Conservation (phyloP, 2,113 vertebrate genomes). For the Siniperca knerii region DNA sequence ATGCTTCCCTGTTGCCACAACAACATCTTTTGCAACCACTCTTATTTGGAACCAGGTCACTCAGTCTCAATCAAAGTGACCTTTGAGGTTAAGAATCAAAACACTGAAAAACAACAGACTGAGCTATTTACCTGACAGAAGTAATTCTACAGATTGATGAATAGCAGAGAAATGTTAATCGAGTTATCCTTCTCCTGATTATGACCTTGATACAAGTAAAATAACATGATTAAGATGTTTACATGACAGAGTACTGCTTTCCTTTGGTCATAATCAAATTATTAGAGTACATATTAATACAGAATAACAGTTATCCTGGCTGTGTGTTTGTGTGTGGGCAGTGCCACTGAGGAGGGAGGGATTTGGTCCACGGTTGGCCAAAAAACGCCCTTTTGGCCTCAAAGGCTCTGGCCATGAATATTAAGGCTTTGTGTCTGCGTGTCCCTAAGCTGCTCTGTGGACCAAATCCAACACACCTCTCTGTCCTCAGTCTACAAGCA, state of each 20-base stretch:
- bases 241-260: constrained; percentile 22
- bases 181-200: constrained; percentile 12
- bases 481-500: constrained; percentile 38
- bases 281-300: constrained; percentile 10
- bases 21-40: neutral
- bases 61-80: neutral
- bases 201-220: constrained; percentile 27
- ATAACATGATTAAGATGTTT: constrained; percentile 48
- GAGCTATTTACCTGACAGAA: constrained; percentile 4
- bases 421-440: constrained; percentile 46
- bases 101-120: neutral
- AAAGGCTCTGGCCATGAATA: constrained; percentile 62
- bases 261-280: constrained; percentile 13
- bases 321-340: neutral
- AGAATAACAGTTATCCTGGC: constrained; percentile 6
- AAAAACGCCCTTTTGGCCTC: constrained; percentile 47
- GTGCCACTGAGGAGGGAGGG: neutral
- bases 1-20: too few relatives aligned
- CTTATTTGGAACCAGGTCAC: neutral
- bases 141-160: constrained; percentile 20
- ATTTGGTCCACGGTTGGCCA: constrained; percentile 26
- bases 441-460: constrained; percentile 61
- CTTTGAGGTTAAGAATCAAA: neutral
- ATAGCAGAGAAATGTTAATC: constrained; percentile 12
- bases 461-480: constrained; percentile 60